Percentiles rank a stretch among this genome's conserved stretches.
phyloP scores from a whole-genome alignment of 2,797 vertebrate species.

The Dryobates pubescens region DNA sequence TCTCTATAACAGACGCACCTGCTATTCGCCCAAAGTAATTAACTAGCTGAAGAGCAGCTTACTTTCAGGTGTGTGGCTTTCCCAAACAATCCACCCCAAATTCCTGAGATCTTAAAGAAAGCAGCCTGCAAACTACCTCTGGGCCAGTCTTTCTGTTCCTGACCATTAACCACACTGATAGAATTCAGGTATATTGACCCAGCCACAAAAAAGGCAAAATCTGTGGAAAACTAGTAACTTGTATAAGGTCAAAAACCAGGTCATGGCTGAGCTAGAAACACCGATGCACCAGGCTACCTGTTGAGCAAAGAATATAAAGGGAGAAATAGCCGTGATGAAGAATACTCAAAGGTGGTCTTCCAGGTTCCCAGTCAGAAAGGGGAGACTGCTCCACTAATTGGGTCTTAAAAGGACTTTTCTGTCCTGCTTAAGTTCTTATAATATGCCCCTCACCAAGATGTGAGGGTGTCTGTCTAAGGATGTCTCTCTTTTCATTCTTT shows the following conservation, averaged over 20 bases:
- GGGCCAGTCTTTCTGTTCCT: background rate
- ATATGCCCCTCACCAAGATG: slow-evolving; percentile 33
- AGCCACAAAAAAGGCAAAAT: background rate
- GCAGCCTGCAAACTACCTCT: background rate
- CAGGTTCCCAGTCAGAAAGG: slow-evolving; percentile 10
- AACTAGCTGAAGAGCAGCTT: background rate
- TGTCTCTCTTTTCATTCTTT: slow-evolving; percentile 58
- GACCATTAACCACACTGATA: background rate
- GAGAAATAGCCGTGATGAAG: background rate
- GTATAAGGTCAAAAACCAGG: background rate
- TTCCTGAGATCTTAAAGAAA: background rate
- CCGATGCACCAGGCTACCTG: background rate
- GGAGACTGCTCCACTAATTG: slow-evolving; percentile 53
- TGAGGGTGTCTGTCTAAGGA: slow-evolving; percentile 60
- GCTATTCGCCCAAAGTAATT: background rate
- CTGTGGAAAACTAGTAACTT: background rate
- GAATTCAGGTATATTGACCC: background rate
- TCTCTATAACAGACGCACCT: background rate
- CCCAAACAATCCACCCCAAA: background rate
- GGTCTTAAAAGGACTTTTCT: slow-evolving; percentile 60
- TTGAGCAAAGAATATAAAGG: background rate
- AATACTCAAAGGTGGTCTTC: slow-evolving; percentile 6
- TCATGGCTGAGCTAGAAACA: background rate
- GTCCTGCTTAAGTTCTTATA: slow-evolving; percentile 62
- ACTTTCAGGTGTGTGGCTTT: background rate